A percentile compares a stretch with the other conserved stretches of the same genome.
Conservation (phyloP, 2,888 invertebrate species). For the Orthonychiurus folsomi region DNA sequence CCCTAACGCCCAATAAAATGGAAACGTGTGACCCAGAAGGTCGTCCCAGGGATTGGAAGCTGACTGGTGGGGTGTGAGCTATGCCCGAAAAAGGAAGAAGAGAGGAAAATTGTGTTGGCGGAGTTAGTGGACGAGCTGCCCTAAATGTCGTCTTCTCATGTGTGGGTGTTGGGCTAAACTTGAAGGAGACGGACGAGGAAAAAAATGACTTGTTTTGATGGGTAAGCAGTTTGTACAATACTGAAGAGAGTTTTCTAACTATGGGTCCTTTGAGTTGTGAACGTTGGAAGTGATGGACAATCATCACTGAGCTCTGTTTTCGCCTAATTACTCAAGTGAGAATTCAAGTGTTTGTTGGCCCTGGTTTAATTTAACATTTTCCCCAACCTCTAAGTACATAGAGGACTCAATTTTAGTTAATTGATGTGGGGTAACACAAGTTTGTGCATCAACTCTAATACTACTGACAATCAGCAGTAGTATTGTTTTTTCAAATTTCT, state of each 20-base stretch:
- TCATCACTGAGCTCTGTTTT: not conserved
- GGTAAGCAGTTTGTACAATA: not conserved
- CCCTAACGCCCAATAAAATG: conserved; percentile 9
- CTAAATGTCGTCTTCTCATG: conserved; percentile 30
- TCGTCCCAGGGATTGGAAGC: conserved; percentile 29
- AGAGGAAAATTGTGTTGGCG: conserved; percentile 40
- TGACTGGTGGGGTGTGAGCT: conserved; percentile 17
- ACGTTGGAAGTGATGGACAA: not conserved
- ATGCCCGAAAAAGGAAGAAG: conserved; percentile 41
- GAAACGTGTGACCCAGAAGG: conserved; percentile 40
- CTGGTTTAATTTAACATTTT: too few species aligned
- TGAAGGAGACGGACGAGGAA: too few species aligned
- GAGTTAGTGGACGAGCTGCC: conserved; percentile 38
- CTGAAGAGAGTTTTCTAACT: not conserved
- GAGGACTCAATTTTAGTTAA: too few species aligned
- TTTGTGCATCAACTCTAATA: not conserved
- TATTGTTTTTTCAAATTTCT: too few species aligned
- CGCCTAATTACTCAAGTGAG: not conserved
- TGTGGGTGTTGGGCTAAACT: not conserved
- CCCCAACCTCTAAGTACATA: too few species aligned
- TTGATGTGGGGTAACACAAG: too few species aligned
- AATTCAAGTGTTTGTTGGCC: too few species aligned
- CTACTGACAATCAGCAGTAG: not conserved
- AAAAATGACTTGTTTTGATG: not conserved
- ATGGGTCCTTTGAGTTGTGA: not conserved